Percentiles rank a stretch among this genome's conserved stretches.
phyloP scores from a whole-genome alignment of 2,888 invertebrate species.

The Fabriciana adippe region DNA sequence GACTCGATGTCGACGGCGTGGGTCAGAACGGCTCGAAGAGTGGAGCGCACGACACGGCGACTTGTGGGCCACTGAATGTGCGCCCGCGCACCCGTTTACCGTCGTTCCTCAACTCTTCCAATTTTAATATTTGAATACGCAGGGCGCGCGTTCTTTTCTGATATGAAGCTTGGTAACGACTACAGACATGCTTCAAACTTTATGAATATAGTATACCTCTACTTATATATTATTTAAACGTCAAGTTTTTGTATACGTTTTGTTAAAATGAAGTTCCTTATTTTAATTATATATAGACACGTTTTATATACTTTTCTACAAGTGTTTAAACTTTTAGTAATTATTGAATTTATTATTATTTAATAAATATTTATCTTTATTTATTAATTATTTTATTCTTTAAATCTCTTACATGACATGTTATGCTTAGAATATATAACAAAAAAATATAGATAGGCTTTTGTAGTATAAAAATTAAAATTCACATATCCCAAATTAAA shows the following conservation, averaged over 20 bases:
- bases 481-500: neutral
- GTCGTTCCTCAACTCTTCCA: conserved; percentile 64
- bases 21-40: conserved; percentile 59
- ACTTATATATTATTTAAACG: too few relatives aligned
- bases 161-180: conserved; percentile 39
- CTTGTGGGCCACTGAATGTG: conserved; percentile 73
- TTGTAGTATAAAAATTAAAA: neutral
- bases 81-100: conserved; percentile 57
- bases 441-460: neutral
- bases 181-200: conserved; percentile 15
- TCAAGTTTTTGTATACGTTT: neutral
- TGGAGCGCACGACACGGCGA: conserved; percentile 74
- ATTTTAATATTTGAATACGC: conserved; percentile 68
- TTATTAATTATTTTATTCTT: too few relatives aligned
- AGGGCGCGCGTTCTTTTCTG: conserved; percentile 63
- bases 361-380: too few relatives aligned
- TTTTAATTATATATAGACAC: neutral
- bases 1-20: conserved; percentile 50
- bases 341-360: too few relatives aligned
- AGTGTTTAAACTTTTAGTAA: too few relatives aligned
- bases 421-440: too few relatives aligned
- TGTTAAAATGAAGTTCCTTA: neutral
- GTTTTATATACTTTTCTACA: too few relatives aligned
- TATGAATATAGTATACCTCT: neutral
- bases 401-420: too few relatives aligned